Conservation (phyloP, 1,140 invertebrate species). For the Sminthurinus signatus region DNA sequence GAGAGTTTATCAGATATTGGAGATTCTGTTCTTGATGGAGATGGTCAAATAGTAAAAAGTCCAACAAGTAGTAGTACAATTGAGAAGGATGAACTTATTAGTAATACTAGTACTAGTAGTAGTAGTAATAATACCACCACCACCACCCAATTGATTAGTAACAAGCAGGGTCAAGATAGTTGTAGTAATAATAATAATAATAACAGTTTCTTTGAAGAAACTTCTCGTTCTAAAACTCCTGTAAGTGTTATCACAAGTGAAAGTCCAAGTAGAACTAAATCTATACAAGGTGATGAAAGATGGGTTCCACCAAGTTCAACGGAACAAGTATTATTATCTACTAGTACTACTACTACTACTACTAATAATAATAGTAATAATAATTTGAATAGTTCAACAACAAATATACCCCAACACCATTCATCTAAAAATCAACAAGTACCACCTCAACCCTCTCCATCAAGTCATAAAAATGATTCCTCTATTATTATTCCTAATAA, state of each 20-base stretch:
- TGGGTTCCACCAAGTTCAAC: slow-evolving; percentile 58
- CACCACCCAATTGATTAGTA: slow-evolving; percentile 39
- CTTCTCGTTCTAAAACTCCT: background rate
- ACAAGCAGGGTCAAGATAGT: slow-evolving; percentile 28
- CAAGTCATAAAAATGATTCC: no score
- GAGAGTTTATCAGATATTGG: slow-evolving; percentile 22
- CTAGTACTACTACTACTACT: no score
- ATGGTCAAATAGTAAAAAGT: slow-evolving; percentile 35
- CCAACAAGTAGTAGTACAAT: slow-evolving; percentile 43
- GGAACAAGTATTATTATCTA: no score
- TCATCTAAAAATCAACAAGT: no score
- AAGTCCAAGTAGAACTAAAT: slow-evolving; percentile 48
- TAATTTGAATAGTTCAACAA: no score
- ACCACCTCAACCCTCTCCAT: no score
- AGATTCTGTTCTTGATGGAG: slow-evolving; percentile 1
- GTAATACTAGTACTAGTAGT: no score
- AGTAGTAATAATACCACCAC: slow-evolving; percentile 8
- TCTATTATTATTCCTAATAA: no score
- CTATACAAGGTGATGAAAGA: slow-evolving; percentile 55
- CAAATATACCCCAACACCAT: no score
- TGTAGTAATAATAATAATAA: no score
- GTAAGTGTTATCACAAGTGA: no score
- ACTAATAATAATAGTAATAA: no score
- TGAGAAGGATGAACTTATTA: slow-evolving; percentile 30
- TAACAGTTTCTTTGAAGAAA: background rate